These are phyloP conservation scores for Vidua chalybeata DNA, from an alignment of 2,113 vertebrate genomes.

Conservation along the genomic window DNA sequence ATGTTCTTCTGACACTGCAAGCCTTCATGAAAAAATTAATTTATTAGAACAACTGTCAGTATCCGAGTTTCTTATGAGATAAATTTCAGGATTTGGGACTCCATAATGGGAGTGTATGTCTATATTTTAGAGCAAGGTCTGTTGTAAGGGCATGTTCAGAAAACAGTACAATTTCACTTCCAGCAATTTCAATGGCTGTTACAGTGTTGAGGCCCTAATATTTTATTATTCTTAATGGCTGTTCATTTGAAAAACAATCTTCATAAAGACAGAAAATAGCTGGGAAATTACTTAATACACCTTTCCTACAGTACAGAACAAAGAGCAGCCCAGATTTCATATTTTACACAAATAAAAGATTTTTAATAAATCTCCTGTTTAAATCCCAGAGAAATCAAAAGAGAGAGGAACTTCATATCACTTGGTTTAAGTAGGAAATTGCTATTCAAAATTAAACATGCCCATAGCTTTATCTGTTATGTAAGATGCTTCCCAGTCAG, in stretches of 20 bases:
- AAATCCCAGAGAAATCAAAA: background rate
- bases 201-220: background rate
- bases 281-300: background rate
- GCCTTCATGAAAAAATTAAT: background rate
- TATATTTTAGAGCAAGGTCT: background rate
- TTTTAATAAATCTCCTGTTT: background rate
- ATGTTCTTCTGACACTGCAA: background rate
- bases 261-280: background rate
- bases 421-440: background rate
- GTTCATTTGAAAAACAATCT: background rate
- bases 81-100: background rate
- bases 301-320: background rate
- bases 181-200: background rate
- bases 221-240: background rate
- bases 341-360: background rate
- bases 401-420: background rate
- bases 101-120: background rate
- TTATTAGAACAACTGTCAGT: background rate
- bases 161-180: background rate
- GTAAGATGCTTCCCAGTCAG: background rate
- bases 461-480: background rate
- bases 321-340: background rate
- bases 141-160: background rate
- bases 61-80: background rate
- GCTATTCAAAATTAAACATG: background rate